A percentile compares a stretch with the other conserved stretches of the same genome.
Conservation (phyloP, 2,888 invertebrate species). For the Empis livida region DNA sequence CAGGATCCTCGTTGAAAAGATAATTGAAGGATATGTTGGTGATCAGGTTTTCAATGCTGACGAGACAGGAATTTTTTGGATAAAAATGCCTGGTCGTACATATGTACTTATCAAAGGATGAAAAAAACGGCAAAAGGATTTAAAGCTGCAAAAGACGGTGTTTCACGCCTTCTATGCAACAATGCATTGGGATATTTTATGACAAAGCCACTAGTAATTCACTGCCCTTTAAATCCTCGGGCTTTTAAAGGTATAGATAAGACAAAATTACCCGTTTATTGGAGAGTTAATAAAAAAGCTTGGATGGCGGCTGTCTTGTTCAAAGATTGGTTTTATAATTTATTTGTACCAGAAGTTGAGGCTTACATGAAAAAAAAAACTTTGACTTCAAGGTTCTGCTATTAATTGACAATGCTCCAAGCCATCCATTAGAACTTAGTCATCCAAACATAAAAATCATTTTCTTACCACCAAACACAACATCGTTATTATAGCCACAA, state of each 20-base stretch:
- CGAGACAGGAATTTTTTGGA: slow-evolving; percentile 1
- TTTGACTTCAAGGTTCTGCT: slow-evolving; percentile 1
- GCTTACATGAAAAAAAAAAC: slow-evolving; percentile 4
- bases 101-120: slow-evolving; percentile 2
- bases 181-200: slow-evolving; percentile 3
- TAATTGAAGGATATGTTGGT: too few species aligned
- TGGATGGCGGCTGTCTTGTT: slow-evolving; percentile 2
- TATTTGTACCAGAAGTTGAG: slow-evolving; percentile 2
- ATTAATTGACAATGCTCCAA: slow-evolving; percentile 5
- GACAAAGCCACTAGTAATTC: not conserved
- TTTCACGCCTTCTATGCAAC: not conserved
- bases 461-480: slow-evolving; percentile 6
- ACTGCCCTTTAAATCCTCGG: not conserved
- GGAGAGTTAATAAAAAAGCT: slow-evolving; percentile 2
- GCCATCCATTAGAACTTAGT: slow-evolving; percentile 2
- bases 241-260: not conserved
- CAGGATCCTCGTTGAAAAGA: too few species aligned
- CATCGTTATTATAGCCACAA: slow-evolving; percentile 4
- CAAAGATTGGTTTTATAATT: slow-evolving; percentile 3
- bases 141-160: slow-evolving; percentile 1
- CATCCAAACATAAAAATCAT: slow-evolving; percentile 3
- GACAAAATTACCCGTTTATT: slow-evolving; percentile 1
- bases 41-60: slow-evolving; percentile 4
- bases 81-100: slow-evolving; percentile 2
- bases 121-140: not conserved